Conservation (phyloP, 2,113 vertebrate genomes). For the Phodopus roborovskii region DNA sequence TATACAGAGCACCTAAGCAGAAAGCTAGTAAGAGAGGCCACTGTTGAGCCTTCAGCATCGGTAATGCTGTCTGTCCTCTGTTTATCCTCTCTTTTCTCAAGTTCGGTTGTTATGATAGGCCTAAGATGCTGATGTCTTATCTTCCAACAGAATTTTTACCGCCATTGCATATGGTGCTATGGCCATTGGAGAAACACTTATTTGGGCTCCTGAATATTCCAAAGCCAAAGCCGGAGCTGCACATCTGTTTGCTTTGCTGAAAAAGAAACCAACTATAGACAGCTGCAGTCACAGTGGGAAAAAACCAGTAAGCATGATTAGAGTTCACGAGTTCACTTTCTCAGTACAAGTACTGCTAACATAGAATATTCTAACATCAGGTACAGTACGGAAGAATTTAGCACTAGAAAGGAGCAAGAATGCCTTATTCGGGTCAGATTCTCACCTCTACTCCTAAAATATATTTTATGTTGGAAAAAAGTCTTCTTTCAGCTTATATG, state of each 20-base stretch:
- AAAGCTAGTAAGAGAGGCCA: not conserved
- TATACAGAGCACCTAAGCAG: not conserved
- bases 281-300: conserved; percentile 75
- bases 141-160: conserved; percentile 79
- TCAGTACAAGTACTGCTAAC: not conserved
- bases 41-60: not conserved
- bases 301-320: conserved; percentile 71
- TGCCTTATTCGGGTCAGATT: not conserved
- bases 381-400: not conserved
- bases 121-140: conserved; percentile 44
- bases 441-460: conserved; percentile 24
- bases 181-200: conserved; percentile 79
- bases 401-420: not conserved
- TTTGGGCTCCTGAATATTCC: conserved; percentile 81
- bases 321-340: conserved; percentile 26
- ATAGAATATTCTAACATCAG: not conserved
- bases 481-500: not conserved
- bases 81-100: not conserved
- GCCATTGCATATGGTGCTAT: conserved; percentile 79
- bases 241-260: conserved; percentile 81
- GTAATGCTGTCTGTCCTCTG: not conserved
- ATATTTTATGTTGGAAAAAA: not conserved
- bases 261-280: conserved; percentile 79
- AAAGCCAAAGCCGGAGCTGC: conserved; percentile 80
- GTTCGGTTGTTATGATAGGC: not conserved